Base-by-base conservation (phyloP, 2,888 invertebrate genomes). In the Diaperis boleti region DNA sequence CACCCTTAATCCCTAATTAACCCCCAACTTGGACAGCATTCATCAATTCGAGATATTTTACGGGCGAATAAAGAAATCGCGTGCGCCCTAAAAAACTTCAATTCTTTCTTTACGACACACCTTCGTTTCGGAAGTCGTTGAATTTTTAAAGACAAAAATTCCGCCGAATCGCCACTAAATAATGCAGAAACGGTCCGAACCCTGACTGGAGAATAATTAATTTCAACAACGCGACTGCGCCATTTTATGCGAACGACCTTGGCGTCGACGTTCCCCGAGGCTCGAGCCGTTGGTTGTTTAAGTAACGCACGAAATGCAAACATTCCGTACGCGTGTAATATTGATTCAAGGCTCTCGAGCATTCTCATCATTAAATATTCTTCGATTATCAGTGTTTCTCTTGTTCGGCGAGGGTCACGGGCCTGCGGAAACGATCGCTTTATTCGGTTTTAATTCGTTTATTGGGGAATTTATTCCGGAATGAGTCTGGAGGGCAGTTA, bases 321-420 rank as follows among this genome's bases (percentile, higher is more conserved):
- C n/a, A n/a, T n/a, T n/a, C n/a, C n/a, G n/a, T n/a, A n/a, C n/a
- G n/a, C n/a, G n/a, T n/a, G n/a, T n/a, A n/a, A n/a, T n/a, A n/a
- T n/a, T n/a, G n/a, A 54, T 41, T 41, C 15, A 26, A 54, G 41
- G 41, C 29, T 41, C 41, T 54, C 41, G 14, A 41, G 14, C 26
- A n/a, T 14, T 39, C 14, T 15, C 54, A n/a, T n/a, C n/a, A 33
- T 54, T 54, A 39, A 54, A 54, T 29, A 54, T 54, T 54, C 41
- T 54, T 41, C 14, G 26, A 45, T 26, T 26, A 45, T 15, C 31
- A n/a, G n/a, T n/a, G n/a, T n/a, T n/a, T n/a, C n/a, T n/a, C n/a
- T n/a, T n/a, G n/a, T n/a, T n/a, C n/a, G n/a, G n/a, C n/a, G n/a
- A n/a, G n/a, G n/a, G n/a, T n/a, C n/a, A n/a, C n/a, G n/a, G n/a